A percentile compares a stretch with the other conserved stretches of the same genome.
phyloP scores from a whole-genome alignment of 2,113 vertebrate species.

The Cyphomyrus plagiostoma region DNA sequence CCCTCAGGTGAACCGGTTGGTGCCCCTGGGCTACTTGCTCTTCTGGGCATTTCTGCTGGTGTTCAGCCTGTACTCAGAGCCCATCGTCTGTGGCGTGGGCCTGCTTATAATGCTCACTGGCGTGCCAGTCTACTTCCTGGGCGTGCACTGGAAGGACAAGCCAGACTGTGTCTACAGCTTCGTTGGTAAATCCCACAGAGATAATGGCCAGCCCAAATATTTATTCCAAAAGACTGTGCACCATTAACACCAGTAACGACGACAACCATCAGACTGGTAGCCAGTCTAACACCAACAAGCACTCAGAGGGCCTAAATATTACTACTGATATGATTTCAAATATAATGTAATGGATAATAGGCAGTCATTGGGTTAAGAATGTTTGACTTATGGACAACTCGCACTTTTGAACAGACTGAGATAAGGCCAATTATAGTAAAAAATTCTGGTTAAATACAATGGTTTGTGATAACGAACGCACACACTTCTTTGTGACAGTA shows the following conservation, averaged over 20 bases:
- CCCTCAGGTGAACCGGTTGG: conserved; percentile 76
- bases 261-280: neutral
- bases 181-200: conserved; percentile 65
- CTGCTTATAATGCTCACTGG: conserved; percentile 93
- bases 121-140: conserved; percentile 90
- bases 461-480: neutral
- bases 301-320: neutral
- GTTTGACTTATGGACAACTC: neutral
- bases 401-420: neutral
- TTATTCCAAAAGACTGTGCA: neutral
- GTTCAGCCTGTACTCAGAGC: conserved; percentile 94
- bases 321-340: neutral
- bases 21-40: conserved; percentile 81
- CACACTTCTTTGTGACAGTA: neutral
- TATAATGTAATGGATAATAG: neutral
- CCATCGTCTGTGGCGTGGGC: conserved; percentile 91
- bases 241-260: neutral
- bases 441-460: neutral
- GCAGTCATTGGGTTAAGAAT: neutral
- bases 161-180: conserved; percentile 81
- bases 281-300: neutral
- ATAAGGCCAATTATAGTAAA: neutral
- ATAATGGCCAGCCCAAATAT: neutral
- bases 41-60: conserved; percentile 92
- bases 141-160: conserved; percentile 86